These are phyloP conservation scores for Lutraria lutraria DNA, from an alignment of 2,888 invertebrate species.

Conservation along the genomic window DNA sequence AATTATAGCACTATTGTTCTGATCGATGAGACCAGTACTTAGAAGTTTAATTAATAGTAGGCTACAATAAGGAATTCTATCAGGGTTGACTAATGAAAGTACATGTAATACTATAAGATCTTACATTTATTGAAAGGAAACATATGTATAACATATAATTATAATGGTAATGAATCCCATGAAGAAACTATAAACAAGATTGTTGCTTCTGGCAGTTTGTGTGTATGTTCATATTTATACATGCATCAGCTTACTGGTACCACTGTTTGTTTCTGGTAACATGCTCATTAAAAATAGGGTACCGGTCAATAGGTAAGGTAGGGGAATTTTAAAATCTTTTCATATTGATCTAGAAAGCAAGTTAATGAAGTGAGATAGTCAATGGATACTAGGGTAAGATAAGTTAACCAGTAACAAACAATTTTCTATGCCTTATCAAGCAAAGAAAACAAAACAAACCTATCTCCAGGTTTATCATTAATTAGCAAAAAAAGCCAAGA, in stretches of 20 bases:
- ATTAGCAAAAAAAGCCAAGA: not conserved
- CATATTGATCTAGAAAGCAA: too few species aligned
- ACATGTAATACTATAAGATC: not conserved
- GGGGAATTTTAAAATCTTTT: too few species aligned
- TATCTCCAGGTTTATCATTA: not conserved
- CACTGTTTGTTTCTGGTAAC: too few species aligned
- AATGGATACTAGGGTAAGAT: too few species aligned
- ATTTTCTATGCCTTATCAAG: too few species aligned
- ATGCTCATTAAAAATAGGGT: too few species aligned
- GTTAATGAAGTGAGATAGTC: too few species aligned
- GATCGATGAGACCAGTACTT: too few species aligned
- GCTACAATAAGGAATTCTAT: not conserved
- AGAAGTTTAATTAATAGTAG: not conserved
- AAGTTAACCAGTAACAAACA: too few species aligned
- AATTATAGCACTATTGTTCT: too few species aligned
- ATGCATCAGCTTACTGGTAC: not conserved
- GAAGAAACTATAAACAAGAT: not conserved
- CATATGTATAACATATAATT: not conserved
- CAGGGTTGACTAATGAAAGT: too few species aligned
- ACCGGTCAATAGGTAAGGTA: too few species aligned
- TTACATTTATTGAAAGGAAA: not conserved
- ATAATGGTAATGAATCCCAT: not conserved
- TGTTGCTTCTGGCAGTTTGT: not conserved
- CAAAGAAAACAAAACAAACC: not conserved
- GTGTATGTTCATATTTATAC: not conserved